A percentile compares a stretch with the other conserved stretches of the same genome.
These are phyloP conservation scores for Raja brachyura DNA, from an alignment of 2,113 vertebrate species.

Conservation along the genomic window DNA sequence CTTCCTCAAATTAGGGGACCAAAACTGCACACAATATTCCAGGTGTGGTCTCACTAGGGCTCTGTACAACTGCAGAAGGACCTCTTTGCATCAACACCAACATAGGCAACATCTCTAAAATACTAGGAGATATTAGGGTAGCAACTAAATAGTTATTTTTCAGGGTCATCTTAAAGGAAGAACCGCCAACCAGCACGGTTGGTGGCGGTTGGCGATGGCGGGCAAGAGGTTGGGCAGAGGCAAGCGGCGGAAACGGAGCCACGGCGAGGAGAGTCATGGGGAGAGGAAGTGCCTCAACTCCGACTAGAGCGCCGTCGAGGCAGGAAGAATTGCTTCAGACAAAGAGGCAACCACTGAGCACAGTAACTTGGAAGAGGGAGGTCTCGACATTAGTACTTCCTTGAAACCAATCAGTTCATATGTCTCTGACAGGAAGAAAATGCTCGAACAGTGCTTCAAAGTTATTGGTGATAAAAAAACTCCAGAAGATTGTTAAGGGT, in stretches of 20 bases:
- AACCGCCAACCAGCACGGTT: too few species aligned
- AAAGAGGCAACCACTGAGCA: slow-evolving; percentile 53
- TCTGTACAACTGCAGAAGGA: too few species aligned
- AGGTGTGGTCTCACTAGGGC: too few species aligned
- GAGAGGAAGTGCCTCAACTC: slow-evolving; percentile 58
- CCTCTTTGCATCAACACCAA: too few species aligned
- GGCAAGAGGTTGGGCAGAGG: slow-evolving; percentile 56
- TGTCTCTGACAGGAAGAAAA: slow-evolving; percentile 72
- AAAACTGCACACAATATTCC: too few species aligned
- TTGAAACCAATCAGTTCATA: slow-evolving; percentile 87
- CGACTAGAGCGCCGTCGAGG: slow-evolving; percentile 42
- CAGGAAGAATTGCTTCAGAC: background rate
- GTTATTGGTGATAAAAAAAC: slow-evolving; percentile 85
- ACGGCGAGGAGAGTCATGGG: slow-evolving; percentile 41
- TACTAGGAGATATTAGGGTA: too few species aligned
- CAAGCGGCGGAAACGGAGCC: slow-evolving; percentile 58
- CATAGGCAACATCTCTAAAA: too few species aligned
- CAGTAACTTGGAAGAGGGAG: slow-evolving; percentile 91
- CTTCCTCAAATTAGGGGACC: too few species aligned
- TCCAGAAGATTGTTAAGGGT: too few species aligned
- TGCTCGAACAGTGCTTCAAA: slow-evolving; percentile 87
- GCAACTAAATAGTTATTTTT: too few species aligned
- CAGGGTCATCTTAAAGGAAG: too few species aligned
- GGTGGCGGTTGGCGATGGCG: slow-evolving; percentile 48
- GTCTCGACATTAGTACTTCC: slow-evolving; percentile 74